These are phyloP conservation scores for Chloroceryle amazona DNA, from an alignment of 2,797 vertebrate species.

Conservation along the genomic window DNA sequence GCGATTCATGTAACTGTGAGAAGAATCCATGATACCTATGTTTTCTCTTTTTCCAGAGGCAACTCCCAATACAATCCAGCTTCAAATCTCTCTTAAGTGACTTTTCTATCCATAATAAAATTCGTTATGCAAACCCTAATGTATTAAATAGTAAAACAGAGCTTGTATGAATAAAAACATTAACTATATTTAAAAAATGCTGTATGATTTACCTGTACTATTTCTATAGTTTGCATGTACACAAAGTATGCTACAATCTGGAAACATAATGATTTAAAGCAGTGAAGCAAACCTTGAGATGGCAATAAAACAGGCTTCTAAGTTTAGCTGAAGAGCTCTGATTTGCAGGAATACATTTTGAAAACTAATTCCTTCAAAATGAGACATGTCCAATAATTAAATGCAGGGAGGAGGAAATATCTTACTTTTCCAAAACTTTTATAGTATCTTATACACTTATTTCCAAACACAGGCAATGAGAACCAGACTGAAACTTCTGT, in stretches of 20 bases:
- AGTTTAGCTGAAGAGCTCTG: background rate
- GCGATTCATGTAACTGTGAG: background rate
- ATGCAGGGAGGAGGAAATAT: no score
- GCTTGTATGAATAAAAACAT: background rate
- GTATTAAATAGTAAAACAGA: background rate
- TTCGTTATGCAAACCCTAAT: background rate
- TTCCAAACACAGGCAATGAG: background rate
- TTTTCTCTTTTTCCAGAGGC: background rate
- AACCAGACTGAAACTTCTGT: background rate
- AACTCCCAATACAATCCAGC: background rate
- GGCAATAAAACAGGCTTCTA: background rate
- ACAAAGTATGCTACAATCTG: background rate
- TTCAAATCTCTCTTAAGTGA: background rate
- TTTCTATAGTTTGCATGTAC: background rate
- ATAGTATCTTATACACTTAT: background rate
- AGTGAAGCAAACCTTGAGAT: background rate
- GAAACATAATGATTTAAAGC: background rate
- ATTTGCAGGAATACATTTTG: background rate
- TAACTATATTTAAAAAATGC: background rate
- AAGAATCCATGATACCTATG: rapidly evolving
- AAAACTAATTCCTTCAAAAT: background rate
- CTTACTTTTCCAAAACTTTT: background rate
- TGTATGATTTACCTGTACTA: background rate
- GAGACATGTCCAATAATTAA: background rate
- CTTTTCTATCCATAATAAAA: background rate